These are phyloP conservation scores for Lacanobia oleracea DNA, from an alignment of 2,888 invertebrate genomes.

Conservation along the genomic window DNA sequence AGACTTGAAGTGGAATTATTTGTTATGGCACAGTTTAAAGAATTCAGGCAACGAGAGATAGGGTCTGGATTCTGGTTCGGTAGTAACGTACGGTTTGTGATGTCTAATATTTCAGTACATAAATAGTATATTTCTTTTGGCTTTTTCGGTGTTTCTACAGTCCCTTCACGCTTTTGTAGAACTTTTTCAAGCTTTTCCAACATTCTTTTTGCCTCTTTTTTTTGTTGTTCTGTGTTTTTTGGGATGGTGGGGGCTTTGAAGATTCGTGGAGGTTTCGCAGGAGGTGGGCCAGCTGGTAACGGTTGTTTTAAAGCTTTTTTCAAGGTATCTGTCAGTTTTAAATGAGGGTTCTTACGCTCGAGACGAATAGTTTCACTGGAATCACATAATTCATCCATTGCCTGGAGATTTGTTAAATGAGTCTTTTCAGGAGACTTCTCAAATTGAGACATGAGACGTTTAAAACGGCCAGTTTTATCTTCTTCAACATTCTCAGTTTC, in stretches of 20 bases:
- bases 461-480: constrained; percentile 78
- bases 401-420: constrained; percentile 75
- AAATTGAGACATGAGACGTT: constrained; percentile 69
- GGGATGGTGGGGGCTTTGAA: constrained; percentile 81
- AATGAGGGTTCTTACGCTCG: constrained; percentile 85
- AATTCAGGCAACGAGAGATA: constrained; percentile 83
- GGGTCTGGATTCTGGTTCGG: constrained; percentile 77
- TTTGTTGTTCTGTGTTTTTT: constrained; percentile 75
- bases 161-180: constrained; percentile 85
- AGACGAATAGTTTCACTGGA: constrained; percentile 86
- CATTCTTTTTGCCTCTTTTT: constrained; percentile 91
- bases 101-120: constrained; percentile 87
- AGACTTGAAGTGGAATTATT: constrained; percentile 82
- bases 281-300: constrained; percentile 93
- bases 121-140: constrained; percentile 88
- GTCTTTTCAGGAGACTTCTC: constrained; percentile 65
- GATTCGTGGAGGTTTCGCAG: constrained; percentile 94
- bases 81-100: constrained; percentile 78
- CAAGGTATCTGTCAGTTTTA: constrained; percentile 90
- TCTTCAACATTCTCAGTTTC: constrained; percentile 88
- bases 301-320: constrained; percentile 93
- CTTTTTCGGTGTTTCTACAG: constrained; percentile 72
- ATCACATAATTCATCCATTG: constrained; percentile 80
- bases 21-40: constrained; percentile 83
- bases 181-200: constrained; percentile 92